phyloP scores from a whole-genome alignment of 2,797 vertebrate species.

The Harpagifer antarcticus region DNA sequence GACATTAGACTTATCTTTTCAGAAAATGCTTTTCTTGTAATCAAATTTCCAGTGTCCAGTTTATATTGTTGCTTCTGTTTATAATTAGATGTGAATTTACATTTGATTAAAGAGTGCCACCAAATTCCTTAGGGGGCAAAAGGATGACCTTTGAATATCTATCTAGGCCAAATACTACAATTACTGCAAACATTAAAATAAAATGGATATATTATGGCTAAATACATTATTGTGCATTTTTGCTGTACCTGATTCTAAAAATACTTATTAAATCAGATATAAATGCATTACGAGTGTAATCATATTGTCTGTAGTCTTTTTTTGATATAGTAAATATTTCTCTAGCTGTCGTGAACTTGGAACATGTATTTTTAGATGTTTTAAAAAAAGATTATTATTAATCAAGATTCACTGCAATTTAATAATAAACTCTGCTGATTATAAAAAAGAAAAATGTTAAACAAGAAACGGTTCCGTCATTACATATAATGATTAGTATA shows the following conservation, averaged over 20 bases:
- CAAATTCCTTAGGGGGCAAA: not conserved
- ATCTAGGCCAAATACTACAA: not conserved
- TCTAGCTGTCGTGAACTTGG: too few species aligned
- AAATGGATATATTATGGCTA: not conserved
- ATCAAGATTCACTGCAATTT: too few species aligned
- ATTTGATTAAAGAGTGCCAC: not conserved
- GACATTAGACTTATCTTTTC: not conserved
- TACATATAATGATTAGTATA: too few species aligned
- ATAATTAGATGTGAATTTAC: not conserved
- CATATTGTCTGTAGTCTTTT: too few species aligned
- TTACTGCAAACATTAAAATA: not conserved
- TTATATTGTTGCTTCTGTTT: not conserved
- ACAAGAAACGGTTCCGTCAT: not conserved
- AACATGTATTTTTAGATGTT: too few species aligned
- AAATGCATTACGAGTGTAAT: too few species aligned
- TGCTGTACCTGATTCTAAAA: not conserved
- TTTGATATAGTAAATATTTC: too few species aligned
- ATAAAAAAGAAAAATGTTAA: not conserved
- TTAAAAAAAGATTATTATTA: too few species aligned
- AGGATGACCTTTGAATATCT: not conserved
- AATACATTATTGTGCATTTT: not conserved
- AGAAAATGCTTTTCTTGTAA: not conserved
- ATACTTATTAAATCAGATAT: too few species aligned
- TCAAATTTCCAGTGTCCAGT: not conserved
- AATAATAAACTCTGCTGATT: too few species aligned